Percentiles rank a stretch among this genome's conserved stretches.
phyloP scores from a whole-genome alignment of 2,113 vertebrate genomes.

The Pycnonotus jocosus region DNA sequence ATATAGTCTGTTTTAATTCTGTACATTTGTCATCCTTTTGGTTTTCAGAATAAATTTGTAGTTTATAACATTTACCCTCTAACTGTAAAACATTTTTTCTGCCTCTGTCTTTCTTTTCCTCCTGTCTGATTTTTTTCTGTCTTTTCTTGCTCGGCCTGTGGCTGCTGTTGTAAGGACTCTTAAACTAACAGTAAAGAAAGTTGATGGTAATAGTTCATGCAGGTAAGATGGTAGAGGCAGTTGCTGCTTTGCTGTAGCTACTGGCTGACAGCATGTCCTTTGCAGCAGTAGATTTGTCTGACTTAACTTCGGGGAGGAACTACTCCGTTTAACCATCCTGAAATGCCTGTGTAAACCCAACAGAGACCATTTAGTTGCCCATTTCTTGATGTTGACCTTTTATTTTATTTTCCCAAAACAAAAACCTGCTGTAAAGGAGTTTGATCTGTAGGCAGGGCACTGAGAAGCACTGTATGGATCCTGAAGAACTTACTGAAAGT shows the following conservation, averaged over 20 bases:
- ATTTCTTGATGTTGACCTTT: neutral
- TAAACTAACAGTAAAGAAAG: conserved; percentile 86
- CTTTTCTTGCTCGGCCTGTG: conserved; percentile 76
- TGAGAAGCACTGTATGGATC: neutral
- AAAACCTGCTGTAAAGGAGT: neutral
- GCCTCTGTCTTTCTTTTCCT: conserved; percentile 61
- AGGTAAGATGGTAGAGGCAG: conserved; percentile 78
- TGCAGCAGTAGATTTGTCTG: conserved; percentile 4
- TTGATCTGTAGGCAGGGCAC: neutral
- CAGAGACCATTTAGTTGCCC: neutral
- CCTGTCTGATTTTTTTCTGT: conserved; percentile 65
- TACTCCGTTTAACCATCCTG: neutral
- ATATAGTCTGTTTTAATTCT: neutral
- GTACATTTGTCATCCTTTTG: conserved; percentile 3
- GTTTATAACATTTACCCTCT: conserved; percentile 23
- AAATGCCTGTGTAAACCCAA: conserved; percentile 1
- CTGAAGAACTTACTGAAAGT: neutral
- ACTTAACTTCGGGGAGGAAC: neutral
- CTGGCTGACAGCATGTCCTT: conserved; percentile 25
- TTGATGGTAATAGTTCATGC: conserved; percentile 85
- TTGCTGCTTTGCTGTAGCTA: conserved; percentile 46
- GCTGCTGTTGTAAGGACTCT: conserved; percentile 78
- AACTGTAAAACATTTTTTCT: conserved; percentile 55
- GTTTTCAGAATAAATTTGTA: conserved; percentile 10
- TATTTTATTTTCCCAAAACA: neutral